phyloP scores from a whole-genome alignment of 2,888 invertebrate genomes.

The Creontiades dilutus region DNA sequence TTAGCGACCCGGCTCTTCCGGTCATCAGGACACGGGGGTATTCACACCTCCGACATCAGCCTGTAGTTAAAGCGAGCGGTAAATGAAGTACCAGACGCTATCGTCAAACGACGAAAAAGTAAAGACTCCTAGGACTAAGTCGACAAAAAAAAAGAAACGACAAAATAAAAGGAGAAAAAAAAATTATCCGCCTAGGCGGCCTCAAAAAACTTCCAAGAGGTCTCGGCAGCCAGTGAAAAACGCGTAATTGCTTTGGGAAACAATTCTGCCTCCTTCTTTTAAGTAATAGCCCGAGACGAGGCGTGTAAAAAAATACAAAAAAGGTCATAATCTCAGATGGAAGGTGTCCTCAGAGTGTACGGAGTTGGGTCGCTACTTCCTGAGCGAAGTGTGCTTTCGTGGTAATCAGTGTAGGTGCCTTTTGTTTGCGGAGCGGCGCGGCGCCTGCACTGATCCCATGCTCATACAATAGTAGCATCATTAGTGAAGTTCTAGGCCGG shows the following conservation, averaged over 20 bases:
- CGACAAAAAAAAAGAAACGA: not conserved
- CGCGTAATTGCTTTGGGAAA: slow-evolving; percentile 60
- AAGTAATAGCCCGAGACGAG: slow-evolving; percentile 52
- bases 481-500: not conserved
- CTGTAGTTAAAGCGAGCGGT: not conserved
- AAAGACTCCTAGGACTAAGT: not conserved
- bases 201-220: not conserved
- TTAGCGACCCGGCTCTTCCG: not conserved
- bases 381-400: not conserved
- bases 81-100: slow-evolving; percentile 6
- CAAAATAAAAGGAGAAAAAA: not conserved
- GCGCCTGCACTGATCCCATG: not conserved
- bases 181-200: slow-evolving; percentile 38
- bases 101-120: not conserved
- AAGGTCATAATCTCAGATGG: slow-evolving; percentile 36
- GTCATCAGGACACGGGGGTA: slow-evolving; percentile 10
- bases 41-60: slow-evolving; percentile 15
- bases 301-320: slow-evolving; percentile 33
- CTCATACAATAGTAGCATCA: not conserved
- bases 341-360: slow-evolving; percentile 50
- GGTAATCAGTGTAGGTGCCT: not conserved
- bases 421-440: slow-evolving; percentile 26
- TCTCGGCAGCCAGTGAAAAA: slow-evolving; percentile 47
- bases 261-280: slow-evolving; percentile 53
- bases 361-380: slow-evolving; percentile 11